A percentile compares a stretch with the other conserved stretches of the same genome.
phyloP scores from a whole-genome alignment of 2,888 invertebrate species.

The Minunthozetes semirufus region DNA sequence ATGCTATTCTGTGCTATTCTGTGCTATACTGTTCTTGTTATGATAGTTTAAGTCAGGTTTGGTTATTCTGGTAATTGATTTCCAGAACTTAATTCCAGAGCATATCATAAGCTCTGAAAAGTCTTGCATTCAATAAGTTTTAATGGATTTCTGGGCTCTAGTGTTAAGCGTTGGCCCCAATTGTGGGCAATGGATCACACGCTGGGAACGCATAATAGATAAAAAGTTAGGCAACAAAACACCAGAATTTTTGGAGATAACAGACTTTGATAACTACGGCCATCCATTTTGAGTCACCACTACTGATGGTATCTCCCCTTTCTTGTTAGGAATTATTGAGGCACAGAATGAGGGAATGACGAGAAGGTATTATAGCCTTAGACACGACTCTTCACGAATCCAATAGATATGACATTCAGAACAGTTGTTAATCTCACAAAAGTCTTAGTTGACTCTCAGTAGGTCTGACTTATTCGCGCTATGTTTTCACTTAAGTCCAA shows the following conservation, averaged over 20 bases:
- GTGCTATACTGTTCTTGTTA: too few species aligned
- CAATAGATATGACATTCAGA: not conserved
- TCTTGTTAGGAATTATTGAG: constrained; percentile 24
- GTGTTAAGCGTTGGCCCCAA: too few species aligned
- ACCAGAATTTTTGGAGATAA: not conserved
- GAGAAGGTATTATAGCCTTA: not conserved
- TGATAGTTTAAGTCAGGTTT: too few species aligned
- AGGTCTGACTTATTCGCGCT: not conserved
- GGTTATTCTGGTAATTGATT: constrained; percentile 5
- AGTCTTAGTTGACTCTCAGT: not conserved
- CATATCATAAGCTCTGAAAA: not conserved
- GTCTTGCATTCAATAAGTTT: not conserved
- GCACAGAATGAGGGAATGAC: not conserved
- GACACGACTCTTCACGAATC: not conserved
- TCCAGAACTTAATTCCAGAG: not conserved
- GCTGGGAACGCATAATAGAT: constrained; percentile 1
- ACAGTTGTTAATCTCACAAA: not conserved
- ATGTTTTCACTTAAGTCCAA: not conserved
- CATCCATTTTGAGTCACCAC: not conserved
- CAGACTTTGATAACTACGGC: constrained; percentile 1
- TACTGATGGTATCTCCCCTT: constrained; percentile 6
- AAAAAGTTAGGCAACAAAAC: constrained; percentile 24
- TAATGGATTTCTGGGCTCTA: not conserved
- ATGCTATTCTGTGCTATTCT: too few species aligned
- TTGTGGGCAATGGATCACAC: not conserved